A percentile compares a stretch with the other conserved stretches of the same genome.
Evolutionary conservation across 2,113 vertebrate genomes (phyloP).

Genomic region (Megaleporinus macrocephalus): DNA sequence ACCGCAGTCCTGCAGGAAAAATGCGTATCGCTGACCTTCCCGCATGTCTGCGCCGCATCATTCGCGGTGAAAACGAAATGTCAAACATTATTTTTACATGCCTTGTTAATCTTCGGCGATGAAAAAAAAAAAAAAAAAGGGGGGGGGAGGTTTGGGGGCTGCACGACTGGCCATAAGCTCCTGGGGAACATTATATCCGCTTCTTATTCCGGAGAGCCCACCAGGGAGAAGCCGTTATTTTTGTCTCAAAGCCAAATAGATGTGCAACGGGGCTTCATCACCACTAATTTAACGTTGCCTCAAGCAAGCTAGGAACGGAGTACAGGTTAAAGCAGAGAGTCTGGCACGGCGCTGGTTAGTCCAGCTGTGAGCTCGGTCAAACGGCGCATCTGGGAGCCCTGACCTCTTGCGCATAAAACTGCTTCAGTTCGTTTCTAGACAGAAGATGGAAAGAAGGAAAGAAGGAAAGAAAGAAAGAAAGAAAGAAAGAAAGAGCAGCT

Average conservation of each 20-base stretch:
- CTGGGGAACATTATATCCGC: constrained; percentile 77
- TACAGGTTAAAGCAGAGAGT: constrained; percentile 79
- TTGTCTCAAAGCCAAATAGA: constrained; percentile 79
- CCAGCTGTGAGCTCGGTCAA: neutral
- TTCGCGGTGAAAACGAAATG: constrained; percentile 46
- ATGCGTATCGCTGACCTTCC: constrained; percentile 1
- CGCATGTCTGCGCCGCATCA: neutral
- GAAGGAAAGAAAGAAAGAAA: neutral
- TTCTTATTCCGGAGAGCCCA: constrained; percentile 82
- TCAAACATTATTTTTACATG: constrained; percentile 54
- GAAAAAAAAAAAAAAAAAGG: constrained; percentile 77
- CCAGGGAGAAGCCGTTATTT: constrained; percentile 84
- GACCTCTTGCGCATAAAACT: neutral
- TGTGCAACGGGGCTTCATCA: constrained; percentile 70
- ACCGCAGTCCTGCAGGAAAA: constrained; percentile 1
- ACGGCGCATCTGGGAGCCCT: neutral
- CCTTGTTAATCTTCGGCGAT: constrained; percentile 77
- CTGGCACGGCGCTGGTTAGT: constrained; percentile 55
- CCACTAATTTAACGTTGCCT: constrained; percentile 86
- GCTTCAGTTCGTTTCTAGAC: neutral
- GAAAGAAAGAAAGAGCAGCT: neutral
- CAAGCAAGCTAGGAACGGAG: constrained; percentile 77
- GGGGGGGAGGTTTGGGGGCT: no score
- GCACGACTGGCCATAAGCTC: constrained; percentile 64
- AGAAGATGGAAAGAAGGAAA: neutral